Conservation (phyloP, 2,888 invertebrate genomes). For the Eurytoma californica region DNA sequence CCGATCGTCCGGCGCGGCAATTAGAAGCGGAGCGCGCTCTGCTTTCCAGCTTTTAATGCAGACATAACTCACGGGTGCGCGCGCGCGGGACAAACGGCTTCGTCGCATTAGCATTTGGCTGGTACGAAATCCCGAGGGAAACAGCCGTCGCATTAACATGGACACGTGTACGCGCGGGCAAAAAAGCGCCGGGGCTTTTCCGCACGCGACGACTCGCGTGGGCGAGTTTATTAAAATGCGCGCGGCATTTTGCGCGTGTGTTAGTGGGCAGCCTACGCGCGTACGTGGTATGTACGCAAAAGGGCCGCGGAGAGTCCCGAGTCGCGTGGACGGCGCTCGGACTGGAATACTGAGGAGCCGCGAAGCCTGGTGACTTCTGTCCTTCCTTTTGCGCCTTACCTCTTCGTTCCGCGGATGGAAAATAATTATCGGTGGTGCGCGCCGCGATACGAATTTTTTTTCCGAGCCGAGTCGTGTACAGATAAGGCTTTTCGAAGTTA, state of each 20-base stretch:
- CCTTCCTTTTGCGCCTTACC: no score
- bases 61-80: neutral
- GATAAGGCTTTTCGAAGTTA: no score
- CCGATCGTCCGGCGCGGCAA: slow-evolving; percentile 1
- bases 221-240: slow-evolving; percentile 67
- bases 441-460: no score
- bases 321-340: slow-evolving; percentile 72
- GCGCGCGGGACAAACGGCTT: slow-evolving; percentile 2
- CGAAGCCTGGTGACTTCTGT: no score
- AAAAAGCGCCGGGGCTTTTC: slow-evolving; percentile 24
- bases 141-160: slow-evolving; percentile 26
- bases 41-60: no score
- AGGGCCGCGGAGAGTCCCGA: slow-evolving; percentile 44
- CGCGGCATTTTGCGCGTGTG: slow-evolving; percentile 60
- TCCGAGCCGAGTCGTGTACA: no score
- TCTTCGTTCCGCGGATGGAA: no score
- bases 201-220: slow-evolving; percentile 54
- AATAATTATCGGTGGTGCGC: no score
- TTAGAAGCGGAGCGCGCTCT: neutral
- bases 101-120: slow-evolving; percentile 15
- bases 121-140: neutral
- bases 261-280: neutral
- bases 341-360: slow-evolving; percentile 67
- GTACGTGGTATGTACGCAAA: neutral
- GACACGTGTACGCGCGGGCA: slow-evolving; percentile 41